These are phyloP conservation scores for Apostichopus japonicus DNA, from an alignment of 35 echinoderm and acorn worm species.

Conservation along the genomic window DNA sequence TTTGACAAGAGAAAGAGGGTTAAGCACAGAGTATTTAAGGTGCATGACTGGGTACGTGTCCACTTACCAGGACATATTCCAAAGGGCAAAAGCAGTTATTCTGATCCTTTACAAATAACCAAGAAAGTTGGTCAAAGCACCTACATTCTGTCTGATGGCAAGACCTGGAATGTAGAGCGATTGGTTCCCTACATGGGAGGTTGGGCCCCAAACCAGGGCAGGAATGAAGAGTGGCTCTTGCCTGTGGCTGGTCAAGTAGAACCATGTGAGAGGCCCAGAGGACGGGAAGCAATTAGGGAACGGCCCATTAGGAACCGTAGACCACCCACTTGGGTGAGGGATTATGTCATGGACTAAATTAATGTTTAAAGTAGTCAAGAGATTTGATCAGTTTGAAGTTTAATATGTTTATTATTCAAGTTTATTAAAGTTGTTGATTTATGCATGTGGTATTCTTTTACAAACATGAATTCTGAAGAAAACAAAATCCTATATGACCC, in stretches of 20 bases:
- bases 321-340: background rate
- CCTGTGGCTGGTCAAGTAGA: background rate
- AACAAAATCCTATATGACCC: too few species aligned
- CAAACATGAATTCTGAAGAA: too few species aligned
- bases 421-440: too few species aligned
- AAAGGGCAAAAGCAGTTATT: constrained; percentile 19
- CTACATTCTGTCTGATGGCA: background rate
- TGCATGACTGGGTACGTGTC: constrained; percentile 32
- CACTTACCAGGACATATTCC: constrained; percentile 24
- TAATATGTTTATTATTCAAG: too few species aligned
- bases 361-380: too few species aligned
- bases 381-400: too few species aligned
- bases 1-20: background rate
- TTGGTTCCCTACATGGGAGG: background rate
- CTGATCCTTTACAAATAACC: constrained; percentile 8
- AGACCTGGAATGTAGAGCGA: constrained; percentile 13
- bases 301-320: background rate
- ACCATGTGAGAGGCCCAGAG: background rate
- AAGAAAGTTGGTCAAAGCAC: constrained; percentile 19
- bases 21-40: background rate
- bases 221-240: background rate
- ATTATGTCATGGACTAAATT: background rate
- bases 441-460: too few species aligned
- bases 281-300: background rate
- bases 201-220: background rate